Evolutionary conservation across 2,113 vertebrate genomes (phyloP), one percentile per base, ranked within the genome.

Genomic region (Heterochromis multidens): DNA sequence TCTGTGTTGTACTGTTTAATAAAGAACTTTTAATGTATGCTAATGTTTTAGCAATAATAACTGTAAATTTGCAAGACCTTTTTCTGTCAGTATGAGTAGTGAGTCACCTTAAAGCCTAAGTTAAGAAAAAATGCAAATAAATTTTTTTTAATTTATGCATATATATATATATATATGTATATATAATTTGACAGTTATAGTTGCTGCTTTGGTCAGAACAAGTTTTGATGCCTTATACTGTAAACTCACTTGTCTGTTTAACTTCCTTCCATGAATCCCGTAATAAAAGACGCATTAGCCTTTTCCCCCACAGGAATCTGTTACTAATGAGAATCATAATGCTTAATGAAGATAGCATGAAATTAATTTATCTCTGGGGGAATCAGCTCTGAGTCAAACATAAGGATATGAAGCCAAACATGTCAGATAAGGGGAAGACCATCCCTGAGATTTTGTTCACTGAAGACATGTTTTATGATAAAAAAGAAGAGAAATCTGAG

Each of bases 351-450:
- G 52, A 79, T 17, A 56, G 35, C 27, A 52, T 89, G 61, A n/a
- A 83, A 88, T 79, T 31, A 84, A 84, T 83, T 7, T 58, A 57
- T 85, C 92, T 91, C 92, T 80, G 81, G 93, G 85, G 93, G 81
- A 81, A 87, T 77, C 33, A 52, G 65, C 56, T 29, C 12, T 3
- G 13, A 70, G 61, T 74, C 31, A 80, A 77, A 65, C 58, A 61
- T 52, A 60, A 25, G 5, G 33, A 23, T 83, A 17, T 13, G 1
- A 23, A 1, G 27, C 21, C 19, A n/a, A 57, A 19, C 29, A 43
- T 46, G 43, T 54, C 31, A 65, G 65, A 81, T 60, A 43, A 80
- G 25, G 31, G 37, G 29, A n/a, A 5, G 14, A 21, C 29, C 14
- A 4, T 70, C 54, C 5, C n/a, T 79, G 67, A 91, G 56, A 19